Percentiles rank a stretch among this genome's conserved stretches.
Conservation (phyloP, 1,140 invertebrate genomes). For the Diachasmimorpha longicaudata region DNA sequence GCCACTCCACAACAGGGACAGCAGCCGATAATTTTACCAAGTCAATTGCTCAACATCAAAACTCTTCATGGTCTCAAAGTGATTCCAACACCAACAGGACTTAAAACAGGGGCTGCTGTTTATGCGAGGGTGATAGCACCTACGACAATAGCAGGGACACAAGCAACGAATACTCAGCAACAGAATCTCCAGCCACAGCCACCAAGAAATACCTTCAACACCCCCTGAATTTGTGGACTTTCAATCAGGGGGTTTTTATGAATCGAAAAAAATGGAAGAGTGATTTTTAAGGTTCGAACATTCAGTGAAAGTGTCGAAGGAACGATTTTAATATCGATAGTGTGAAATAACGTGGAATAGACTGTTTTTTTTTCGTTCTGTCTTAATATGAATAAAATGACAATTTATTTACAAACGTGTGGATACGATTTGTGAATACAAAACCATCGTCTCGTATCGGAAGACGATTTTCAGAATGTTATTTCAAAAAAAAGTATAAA, state of each 20-base stretch:
- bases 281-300: background rate
- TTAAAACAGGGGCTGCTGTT: conserved; percentile 56
- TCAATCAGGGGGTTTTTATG: too few relatives aligned
- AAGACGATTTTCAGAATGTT: conserved; percentile 35
- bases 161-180: conserved; percentile 40
- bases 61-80: conserved; percentile 74
- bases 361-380: conserved; percentile 25
- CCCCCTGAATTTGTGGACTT: conserved; percentile 36
- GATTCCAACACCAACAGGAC: conserved; percentile 64
- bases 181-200: conserved; percentile 30
- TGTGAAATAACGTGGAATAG: conserved; percentile 8
- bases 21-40: conserved; percentile 70
- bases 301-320: background rate
- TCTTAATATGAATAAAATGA: conserved; percentile 38
- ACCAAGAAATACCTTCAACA: conserved; percentile 47
- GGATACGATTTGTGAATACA: conserved; percentile 45
- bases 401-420: conserved; percentile 55
- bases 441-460: conserved; percentile 40
- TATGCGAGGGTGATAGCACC: conserved; percentile 59
- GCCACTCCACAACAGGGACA: conserved; percentile 33
- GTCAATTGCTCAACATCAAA: conserved; percentile 72
- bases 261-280: background rate
- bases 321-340: background rate
- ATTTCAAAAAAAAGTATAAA: conserved; percentile 44
- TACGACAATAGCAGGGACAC: conserved; percentile 50